Conservation (phyloP, 2,888 invertebrate species). For the Macrosiphum euphorbiae region DNA sequence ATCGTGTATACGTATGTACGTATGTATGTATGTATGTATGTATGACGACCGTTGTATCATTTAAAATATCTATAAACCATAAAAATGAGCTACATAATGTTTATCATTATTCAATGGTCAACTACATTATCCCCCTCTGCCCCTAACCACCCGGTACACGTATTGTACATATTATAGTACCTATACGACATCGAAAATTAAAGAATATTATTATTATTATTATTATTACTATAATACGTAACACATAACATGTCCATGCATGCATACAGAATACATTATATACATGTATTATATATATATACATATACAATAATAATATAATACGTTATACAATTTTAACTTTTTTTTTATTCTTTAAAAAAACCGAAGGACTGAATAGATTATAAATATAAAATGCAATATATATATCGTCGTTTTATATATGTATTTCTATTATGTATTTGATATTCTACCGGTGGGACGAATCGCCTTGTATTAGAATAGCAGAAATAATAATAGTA, state of each 20-base stretch:
- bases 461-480: conserved; percentile 63
- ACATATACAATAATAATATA: conserved; percentile 21
- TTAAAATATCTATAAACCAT: conserved; percentile 18
- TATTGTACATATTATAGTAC: neutral
- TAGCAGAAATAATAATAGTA: conserved; percentile 53
- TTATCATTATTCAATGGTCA: conserved; percentile 21
- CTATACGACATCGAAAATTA: conserved; percentile 14
- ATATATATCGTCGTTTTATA: conserved; percentile 50
- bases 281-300: neutral
- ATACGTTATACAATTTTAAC: conserved; percentile 53
- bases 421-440: conserved; percentile 59
- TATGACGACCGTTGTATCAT: neutral
- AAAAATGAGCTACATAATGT: conserved; percentile 12
- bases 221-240: neutral
- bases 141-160: neutral
- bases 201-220: neutral
- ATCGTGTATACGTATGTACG: neutral
- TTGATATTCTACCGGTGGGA: conserved; percentile 63
- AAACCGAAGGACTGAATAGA: conserved; percentile 58
- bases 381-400: conserved; percentile 43
- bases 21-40: conserved; percentile 7
- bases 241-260: neutral
- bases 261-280: neutral
- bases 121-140: neutral
- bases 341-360: conserved; percentile 39